These are phyloP conservation scores for Choristoneura fumiferana DNA, from an alignment of 1,140 invertebrate species.

Conservation along the genomic window DNA sequence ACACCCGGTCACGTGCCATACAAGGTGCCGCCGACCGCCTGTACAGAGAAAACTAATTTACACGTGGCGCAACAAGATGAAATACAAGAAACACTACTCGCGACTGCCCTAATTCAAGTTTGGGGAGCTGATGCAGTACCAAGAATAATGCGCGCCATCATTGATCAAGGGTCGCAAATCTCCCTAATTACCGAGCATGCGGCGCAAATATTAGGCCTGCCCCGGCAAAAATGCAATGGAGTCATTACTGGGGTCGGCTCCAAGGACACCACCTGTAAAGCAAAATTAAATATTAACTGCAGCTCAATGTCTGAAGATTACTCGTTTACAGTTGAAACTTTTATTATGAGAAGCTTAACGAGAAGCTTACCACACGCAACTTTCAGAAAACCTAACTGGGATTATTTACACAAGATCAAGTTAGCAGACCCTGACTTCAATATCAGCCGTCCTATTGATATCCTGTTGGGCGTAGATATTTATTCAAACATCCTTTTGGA, in stretches of 20 bases:
- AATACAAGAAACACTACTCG: too few relatives aligned
- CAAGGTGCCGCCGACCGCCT: not conserved
- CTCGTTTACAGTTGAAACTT: not conserved
- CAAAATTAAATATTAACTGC: not conserved
- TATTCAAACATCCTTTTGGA: not conserved
- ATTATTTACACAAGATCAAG: not conserved
- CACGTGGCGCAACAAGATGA: too few relatives aligned
- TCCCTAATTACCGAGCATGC: not conserved
- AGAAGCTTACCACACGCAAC: not conserved
- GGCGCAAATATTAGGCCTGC: not conserved
- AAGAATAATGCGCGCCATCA: not conserved
- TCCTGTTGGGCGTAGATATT: not conserved
- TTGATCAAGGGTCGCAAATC: not conserved
- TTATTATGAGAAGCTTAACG: not conserved
- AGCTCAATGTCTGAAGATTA: not conserved
- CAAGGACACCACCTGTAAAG: not conserved
- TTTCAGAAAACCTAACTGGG: not conserved
- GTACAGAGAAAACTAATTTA: too few relatives aligned
- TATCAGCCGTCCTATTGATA: not conserved
- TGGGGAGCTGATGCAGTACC: not conserved
- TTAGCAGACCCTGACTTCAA: not conserved
- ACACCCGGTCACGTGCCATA: not conserved
- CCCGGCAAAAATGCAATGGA: not conserved
- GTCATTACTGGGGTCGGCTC: not conserved
- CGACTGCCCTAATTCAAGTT: not conserved